Base-by-base conservation (phyloP, 2,113 vertebrate genomes). In the Egretta garzetta region DNA sequence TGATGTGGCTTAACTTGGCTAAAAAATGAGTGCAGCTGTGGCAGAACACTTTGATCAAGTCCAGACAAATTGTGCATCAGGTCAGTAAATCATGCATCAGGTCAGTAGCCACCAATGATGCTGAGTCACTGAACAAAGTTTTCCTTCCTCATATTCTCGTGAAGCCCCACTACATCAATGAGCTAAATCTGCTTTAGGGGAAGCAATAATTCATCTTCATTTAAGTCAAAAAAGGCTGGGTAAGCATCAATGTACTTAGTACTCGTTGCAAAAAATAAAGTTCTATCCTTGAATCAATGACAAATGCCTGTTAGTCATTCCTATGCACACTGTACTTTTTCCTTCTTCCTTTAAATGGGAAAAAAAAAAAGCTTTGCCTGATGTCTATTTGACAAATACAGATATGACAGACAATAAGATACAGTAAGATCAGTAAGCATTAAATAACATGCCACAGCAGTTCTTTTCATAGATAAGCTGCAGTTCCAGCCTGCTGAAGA, bases 401-500 rank as follows among this genome's bases (percentile, higher is more conserved):
- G 73, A 67, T 79, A 85, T 41, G 70, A 81, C 76, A 91, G 80
- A 95, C 60, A 90, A 17, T 56, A 90, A 86, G 37, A 92, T 49
- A 66, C 68, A 95, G 52, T 84, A 67, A 89, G 83, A 96, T 87
- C 62, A 79, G 93, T 66, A 89, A 81, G 83, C 47, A 93, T 80
- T 90, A 95, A 93, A 80, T 91, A 95, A 94, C 47, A 82, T 73
- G 74, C 49, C 88, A 91, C 19, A 58, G 70, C 58, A 92, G 58
- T 76, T 73, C 32, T 91, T 92, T 74, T 88, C 83, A 75, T 59
- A 96, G 92, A 94, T 96, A 96, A 94, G 26, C 58, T 63, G 59
- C 60, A 85, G 90, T 80, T 95, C 71, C 60, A 96, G 84, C 56
- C 88, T 90, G 88, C 88, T 93, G 91, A 90, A 95, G 90, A 90